Percentiles rank a stretch among this genome's conserved stretches.
phyloP scores from a whole-genome alignment of 2,888 invertebrate genomes.

The Azorinus chamasolen region DNA sequence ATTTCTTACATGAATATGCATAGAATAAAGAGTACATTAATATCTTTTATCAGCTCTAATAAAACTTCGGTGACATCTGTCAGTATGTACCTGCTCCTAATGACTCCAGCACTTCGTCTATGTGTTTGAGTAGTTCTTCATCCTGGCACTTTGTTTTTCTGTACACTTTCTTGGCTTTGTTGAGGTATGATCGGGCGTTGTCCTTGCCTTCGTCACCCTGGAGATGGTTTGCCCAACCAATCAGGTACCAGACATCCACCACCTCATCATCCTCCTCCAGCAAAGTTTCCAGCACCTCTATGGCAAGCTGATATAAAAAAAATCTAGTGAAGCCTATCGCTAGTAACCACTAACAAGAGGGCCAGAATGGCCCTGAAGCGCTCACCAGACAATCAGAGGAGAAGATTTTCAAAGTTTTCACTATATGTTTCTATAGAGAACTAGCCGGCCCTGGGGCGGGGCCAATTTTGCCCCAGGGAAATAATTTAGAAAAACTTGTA shows the following conservation, averaged over 20 bases:
- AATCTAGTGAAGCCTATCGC: not conserved
- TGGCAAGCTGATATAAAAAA: conserved; percentile 79
- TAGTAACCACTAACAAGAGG: no score
- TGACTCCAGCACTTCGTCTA: conserved; percentile 82
- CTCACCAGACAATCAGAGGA: no score
- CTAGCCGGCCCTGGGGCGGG: no score
- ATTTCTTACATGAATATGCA: no score
- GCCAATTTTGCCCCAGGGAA: no score
- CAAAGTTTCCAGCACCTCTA: conserved; percentile 86
- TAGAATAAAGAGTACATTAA: no score
- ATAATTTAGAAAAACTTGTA: no score
- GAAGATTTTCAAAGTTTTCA: no score
- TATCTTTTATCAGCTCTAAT: no score
- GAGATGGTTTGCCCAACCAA: conserved; percentile 86
- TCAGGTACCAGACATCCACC: conserved; percentile 87
- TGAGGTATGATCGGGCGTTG: conserved; percentile 85
- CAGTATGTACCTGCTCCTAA: conserved; percentile 83
- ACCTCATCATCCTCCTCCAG: conserved; percentile 87
- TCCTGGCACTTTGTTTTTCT: conserved; percentile 82
- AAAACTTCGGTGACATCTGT: no score
- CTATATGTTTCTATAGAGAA: no score
- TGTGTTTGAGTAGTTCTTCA: conserved; percentile 80
- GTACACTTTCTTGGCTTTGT: conserved; percentile 85
- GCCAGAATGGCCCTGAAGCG: no score
- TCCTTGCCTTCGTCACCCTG: conserved; percentile 85